Base-by-base conservation (phyloP, 2,888 invertebrate genomes). In the Ochlodes sylvanus region DNA sequence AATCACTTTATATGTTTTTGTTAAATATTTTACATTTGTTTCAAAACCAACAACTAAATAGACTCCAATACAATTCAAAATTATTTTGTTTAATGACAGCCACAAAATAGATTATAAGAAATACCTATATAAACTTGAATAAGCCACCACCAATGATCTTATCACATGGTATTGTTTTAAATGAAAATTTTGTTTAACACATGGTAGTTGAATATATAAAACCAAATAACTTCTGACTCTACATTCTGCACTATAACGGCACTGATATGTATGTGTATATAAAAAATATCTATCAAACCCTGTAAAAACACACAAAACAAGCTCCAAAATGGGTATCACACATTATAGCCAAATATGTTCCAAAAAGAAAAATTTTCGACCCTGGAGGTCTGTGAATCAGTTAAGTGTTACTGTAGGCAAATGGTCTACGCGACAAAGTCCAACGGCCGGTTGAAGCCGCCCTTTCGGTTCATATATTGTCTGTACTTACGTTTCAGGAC, bases 401-500 rank as follows among this genome's bases (percentile, higher is more conserved):
- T 71, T 74, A 75, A 75, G 77, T 69, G 68, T 75, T 73, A 76
- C 77, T 68, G 66, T 67, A 64, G 50, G 56, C 56, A 57, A 52
- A 12, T 12, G 47, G 52, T 27, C 80, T 94, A 98, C 74, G 98
- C 98, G 74, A 99, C 98, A 93, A 98, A 98, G 90, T 99, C 99
- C 73, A 99, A 92, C 50, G 99, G 99, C 83, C 99, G 95, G 90
- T 99, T 99, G 91, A 99, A 99, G 66, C 99, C 99, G 72, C 99
- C 99, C 90, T 99, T 98, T 72, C 99, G 95, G 90, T 99, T 99
- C 99, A 99, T 99, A 86, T 99, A 99, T 92, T 99, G 99, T 78
- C 99, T 96, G 88, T 99, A 99, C 92, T 99, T 98, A 78, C 99
- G 94, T 92, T 99, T 99, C 70, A 99, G 95, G 72, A 98, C 98